These are phyloP conservation scores for Drosophila punjabiensis DNA, from an alignment of 1,140 invertebrate species.

Conservation along the genomic window DNA sequence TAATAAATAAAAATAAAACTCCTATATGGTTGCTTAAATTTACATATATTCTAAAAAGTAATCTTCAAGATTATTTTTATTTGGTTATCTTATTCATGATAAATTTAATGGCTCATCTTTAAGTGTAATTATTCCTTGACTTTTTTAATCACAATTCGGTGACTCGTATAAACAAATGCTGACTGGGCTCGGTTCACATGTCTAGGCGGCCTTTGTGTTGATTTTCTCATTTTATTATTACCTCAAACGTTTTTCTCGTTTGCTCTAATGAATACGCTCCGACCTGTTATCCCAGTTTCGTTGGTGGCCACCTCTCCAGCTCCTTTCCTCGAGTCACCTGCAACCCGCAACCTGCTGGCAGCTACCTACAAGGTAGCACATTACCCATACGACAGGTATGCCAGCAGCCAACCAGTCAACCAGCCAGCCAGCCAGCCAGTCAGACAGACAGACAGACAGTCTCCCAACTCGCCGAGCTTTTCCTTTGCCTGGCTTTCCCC, in stretches of 20 bases:
- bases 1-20: too few relatives aligned
- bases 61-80: neutral
- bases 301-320: slow-evolving; percentile 3
- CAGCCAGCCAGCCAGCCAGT: slow-evolving; percentile 40
- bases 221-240: slow-evolving; percentile 68
- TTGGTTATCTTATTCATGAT: neutral
- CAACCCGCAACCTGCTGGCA: neutral
- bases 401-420: slow-evolving; percentile 41
- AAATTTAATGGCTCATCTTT: neutral
- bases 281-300: slow-evolving; percentile 45
- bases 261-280: slow-evolving; percentile 72
- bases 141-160: slow-evolving; percentile 41
- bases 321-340: neutral
- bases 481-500: slow-evolving; percentile 21
- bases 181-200: slow-evolving; percentile 33
- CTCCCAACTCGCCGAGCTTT: slow-evolving; percentile 29
- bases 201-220: slow-evolving; percentile 48
- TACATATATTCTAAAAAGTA: neutral
- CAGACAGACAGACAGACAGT: slow-evolving; percentile 50
- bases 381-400: slow-evolving; percentile 65
- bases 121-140: slow-evolving; percentile 15
- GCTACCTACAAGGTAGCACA: slow-evolving; percentile 38
- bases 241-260: slow-evolving; percentile 62
- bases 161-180: slow-evolving; percentile 50
- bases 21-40: neutral